A percentile compares a stretch with the other conserved stretches of the same genome.
Evolutionary conservation across 2,888 invertebrate species (phyloP).

Genomic region (Drosophila fulvimacula): DNA sequence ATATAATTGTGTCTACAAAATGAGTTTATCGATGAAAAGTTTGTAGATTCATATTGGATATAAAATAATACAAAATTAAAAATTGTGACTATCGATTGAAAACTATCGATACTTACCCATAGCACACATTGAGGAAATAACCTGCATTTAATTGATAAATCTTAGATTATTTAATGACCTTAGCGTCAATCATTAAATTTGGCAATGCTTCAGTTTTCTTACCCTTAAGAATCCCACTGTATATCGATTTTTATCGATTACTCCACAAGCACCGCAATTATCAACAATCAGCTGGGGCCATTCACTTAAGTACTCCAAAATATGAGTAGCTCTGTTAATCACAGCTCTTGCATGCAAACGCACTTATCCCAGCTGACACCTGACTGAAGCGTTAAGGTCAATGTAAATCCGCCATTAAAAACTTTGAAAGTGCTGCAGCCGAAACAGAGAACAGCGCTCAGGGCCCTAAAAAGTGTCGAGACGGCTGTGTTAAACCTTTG

Average conservation of each 20-base stretch:
- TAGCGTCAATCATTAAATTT: no score
- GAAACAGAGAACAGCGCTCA: constrained; percentile 8
- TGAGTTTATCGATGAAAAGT: no score
- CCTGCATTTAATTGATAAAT: no score
- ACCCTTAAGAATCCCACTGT: no score
- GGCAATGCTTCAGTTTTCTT: no score
- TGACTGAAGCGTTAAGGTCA: constrained; percentile 22
- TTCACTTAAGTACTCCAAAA: not conserved
- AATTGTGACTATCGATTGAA: no score
- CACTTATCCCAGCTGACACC: constrained; percentile 9
- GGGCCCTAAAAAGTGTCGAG: constrained; percentile 16
- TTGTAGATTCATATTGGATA: no score
- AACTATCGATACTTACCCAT: no score
- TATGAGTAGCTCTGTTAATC: not conserved
- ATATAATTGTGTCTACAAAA: no score
- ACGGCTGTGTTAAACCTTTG: constrained; percentile 18
- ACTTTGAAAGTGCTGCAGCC: constrained; percentile 17
- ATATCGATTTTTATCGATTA: not conserved
- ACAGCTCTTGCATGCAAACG: not conserved
- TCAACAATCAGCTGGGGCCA: not conserved
- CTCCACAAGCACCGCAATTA: not conserved
- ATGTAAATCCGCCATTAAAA: constrained; percentile 12
- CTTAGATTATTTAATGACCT: no score
- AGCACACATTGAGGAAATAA: no score
- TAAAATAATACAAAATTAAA: no score